phyloP scores from a whole-genome alignment of 2,113 vertebrate species.

The Ancistrus triradiatus region DNA sequence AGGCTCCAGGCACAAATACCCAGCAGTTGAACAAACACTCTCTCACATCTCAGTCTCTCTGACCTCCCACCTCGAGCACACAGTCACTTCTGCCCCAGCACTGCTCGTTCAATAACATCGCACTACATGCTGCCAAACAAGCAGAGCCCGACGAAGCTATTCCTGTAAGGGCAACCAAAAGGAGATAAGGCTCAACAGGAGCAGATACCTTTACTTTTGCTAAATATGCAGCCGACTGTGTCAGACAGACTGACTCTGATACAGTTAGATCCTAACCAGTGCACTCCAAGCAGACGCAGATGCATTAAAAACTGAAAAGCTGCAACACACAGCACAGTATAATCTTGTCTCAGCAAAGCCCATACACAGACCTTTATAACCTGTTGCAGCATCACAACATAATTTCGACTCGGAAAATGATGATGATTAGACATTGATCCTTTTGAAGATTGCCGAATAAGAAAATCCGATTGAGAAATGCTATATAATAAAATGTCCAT shows the following conservation, averaged over 20 bases:
- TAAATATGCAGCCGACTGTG: not conserved
- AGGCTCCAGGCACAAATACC: constrained; percentile 30
- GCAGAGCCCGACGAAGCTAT: not conserved
- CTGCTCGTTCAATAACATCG: constrained; percentile 31
- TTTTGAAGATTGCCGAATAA: too few relatives aligned
- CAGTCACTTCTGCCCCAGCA: constrained; percentile 12
- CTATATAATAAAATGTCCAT: too few relatives aligned
- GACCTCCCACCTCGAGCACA: constrained; percentile 37
- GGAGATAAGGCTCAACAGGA: constrained; percentile 11
- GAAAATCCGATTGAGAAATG: too few relatives aligned
- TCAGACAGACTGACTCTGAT: not conserved
- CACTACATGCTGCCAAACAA: constrained; percentile 24
- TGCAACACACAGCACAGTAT: too few relatives aligned
- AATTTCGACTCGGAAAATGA: too few relatives aligned
- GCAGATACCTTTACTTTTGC: not conserved
- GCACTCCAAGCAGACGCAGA: too few relatives aligned
- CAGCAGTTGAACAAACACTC: constrained; percentile 41
- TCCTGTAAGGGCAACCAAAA: not conserved
- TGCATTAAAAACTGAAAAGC: too few relatives aligned
- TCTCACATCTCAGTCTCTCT: constrained; percentile 27
- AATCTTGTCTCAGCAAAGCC: too few relatives aligned
- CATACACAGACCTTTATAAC: too few relatives aligned
- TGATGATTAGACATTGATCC: too few relatives aligned
- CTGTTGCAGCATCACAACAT: too few relatives aligned
- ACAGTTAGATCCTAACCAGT: too few relatives aligned